Percentiles rank a stretch among this genome's conserved stretches.
These are phyloP conservation scores for Myrmecophaga tridactyla DNA, from an alignment of 2,113 vertebrate species.

Conservation along the genomic window DNA sequence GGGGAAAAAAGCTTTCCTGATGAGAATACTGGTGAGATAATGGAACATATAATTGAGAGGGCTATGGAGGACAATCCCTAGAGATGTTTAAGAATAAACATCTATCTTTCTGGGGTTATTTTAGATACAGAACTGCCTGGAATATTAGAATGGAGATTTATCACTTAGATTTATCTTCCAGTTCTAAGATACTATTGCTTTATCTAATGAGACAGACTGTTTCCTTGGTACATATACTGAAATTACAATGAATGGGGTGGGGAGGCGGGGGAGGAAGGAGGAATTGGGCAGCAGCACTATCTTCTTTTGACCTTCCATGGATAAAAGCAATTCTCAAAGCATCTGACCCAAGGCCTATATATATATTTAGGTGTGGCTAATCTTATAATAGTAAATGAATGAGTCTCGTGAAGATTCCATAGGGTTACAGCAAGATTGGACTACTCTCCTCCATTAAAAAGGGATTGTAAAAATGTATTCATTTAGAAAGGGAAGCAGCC, in stretches of 20 bases:
- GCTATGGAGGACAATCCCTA: neutral
- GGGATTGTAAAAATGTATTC: slow-evolving; percentile 34
- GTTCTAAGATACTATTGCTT: neutral
- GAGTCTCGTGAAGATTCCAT: neutral
- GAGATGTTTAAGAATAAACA: slow-evolving; percentile 2
- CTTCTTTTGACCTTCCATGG: neutral
- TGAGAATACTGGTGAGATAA: slow-evolving; percentile 30
- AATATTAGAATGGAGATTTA: neutral
- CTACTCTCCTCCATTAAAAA: slow-evolving; percentile 10
- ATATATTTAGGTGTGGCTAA: neutral
- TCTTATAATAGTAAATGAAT: slow-evolving; percentile 4
- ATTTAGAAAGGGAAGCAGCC: slow-evolving; percentile 23
- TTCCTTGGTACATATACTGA: neutral
- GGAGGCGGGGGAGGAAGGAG: neutral
- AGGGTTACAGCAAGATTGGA: slow-evolving; percentile 36
- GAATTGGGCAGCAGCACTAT: neutral
- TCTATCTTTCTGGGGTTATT: neutral
- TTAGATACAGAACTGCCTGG: neutral
- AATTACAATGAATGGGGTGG: neutral
- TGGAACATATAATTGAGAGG: slow-evolving; percentile 6
- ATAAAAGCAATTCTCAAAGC: slow-evolving; percentile 10
- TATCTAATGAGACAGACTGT: neutral
- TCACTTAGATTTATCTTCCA: neutral
- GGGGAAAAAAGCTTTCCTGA: neutral
- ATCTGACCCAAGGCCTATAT: neutral